Evolutionary conservation across 2,888 invertebrate species (phyloP).

Genomic region (Rhagophthalmus giganteus): DNA sequence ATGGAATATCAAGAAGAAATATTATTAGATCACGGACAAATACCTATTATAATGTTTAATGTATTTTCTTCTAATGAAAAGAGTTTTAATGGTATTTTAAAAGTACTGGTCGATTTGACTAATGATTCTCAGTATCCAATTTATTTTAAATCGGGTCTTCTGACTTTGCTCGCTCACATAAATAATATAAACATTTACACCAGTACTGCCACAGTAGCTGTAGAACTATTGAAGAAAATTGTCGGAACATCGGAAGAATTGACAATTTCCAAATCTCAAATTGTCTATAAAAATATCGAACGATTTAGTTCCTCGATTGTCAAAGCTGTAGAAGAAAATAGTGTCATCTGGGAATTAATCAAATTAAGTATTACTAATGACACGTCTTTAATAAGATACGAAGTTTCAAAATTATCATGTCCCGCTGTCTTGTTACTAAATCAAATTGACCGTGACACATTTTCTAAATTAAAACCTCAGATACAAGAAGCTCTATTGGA

Average conservation of each 20-base stretch:
- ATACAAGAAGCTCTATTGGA: slow-evolving; percentile 57
- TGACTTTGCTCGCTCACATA: slow-evolving; percentile 49
- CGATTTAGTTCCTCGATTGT: slow-evolving; percentile 42
- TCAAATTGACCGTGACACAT: slow-evolving; percentile 62
- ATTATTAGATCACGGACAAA: slow-evolving; percentile 67
- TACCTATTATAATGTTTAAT: slow-evolving; percentile 65
- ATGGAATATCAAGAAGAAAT: slow-evolving; percentile 63
- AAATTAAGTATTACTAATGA: slow-evolving; percentile 60
- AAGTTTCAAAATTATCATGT: slow-evolving; percentile 51
- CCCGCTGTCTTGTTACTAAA: slow-evolving; percentile 60
- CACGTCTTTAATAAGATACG: slow-evolving; percentile 28
- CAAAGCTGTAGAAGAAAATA: slow-evolving; percentile 25
- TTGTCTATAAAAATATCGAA: slow-evolving; percentile 40
- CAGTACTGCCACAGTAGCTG: slow-evolving; percentile 38
- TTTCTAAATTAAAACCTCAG: slow-evolving; percentile 57
- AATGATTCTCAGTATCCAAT: slow-evolving; percentile 53
- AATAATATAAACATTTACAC: slow-evolving; percentile 43
- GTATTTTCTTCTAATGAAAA: slow-evolving; percentile 57
- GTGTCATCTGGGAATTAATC: slow-evolving; percentile 53
- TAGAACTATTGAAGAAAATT: slow-evolving; percentile 36
- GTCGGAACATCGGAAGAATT: slow-evolving; percentile 31
- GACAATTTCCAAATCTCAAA: slow-evolving; percentile 34
- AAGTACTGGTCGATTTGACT: slow-evolving; percentile 43
- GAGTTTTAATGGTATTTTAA: slow-evolving; percentile 35
- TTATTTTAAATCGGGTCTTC: slow-evolving; percentile 52